These are phyloP conservation scores for Lysiphlebus fabarum DNA, from an alignment of 1,140 invertebrate species.

Conservation along the genomic window DNA sequence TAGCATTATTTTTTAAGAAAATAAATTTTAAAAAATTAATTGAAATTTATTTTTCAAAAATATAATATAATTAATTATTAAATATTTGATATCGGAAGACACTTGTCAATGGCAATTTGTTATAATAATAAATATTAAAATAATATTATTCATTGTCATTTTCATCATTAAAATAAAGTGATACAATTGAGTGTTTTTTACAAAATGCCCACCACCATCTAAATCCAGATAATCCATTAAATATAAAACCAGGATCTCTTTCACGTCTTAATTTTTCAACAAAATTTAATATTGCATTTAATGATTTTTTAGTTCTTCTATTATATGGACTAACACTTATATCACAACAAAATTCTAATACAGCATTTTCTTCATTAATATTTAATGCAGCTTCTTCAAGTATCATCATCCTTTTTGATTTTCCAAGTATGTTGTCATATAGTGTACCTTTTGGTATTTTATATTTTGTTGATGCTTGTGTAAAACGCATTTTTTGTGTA, in stretches of 20 bases:
- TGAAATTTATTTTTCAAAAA: too few species aligned
- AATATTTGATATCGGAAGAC: background rate
- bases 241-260: conserved; percentile 64
- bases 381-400: conserved; percentile 66
- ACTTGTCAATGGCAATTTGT: background rate
- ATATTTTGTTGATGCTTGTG: conserved; percentile 68
- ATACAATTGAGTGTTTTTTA: conserved; percentile 74
- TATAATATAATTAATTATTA: background rate
- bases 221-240: conserved; percentile 67
- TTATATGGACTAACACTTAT: conserved; percentile 70
- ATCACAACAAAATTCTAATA: conserved; percentile 73
- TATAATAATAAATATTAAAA: background rate
- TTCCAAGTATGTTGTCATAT: conserved; percentile 76
- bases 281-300: conserved; percentile 63
- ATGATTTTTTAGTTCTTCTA: conserved; percentile 66
- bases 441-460: conserved; percentile 75
- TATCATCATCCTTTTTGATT: conserved; percentile 73
- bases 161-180: conserved; percentile 60
- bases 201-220: conserved; percentile 81
- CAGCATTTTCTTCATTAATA: conserved; percentile 62
- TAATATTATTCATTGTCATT: conserved; percentile 46
- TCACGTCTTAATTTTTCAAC: conserved; percentile 63
- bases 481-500: conserved; percentile 73
- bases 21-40: too few species aligned
- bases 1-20: too few species aligned